Evolutionary conservation across 2,797 vertebrate species (phyloP).

Genomic region (Typhlichthys eigenmanni): DNA sequence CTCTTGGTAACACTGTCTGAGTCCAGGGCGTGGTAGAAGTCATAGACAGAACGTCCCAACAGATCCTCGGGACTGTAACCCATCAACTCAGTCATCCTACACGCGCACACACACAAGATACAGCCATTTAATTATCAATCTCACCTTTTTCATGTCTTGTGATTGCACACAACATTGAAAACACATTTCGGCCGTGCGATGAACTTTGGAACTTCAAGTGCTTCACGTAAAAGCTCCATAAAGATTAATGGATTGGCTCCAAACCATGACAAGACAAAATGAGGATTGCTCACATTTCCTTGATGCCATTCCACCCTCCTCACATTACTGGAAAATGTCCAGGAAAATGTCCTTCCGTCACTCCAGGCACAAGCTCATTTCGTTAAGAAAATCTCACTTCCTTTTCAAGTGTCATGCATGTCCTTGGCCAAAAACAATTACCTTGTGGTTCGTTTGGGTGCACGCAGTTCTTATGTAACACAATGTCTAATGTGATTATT

Average conservation of each 20-base stretch:
- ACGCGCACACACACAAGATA: conserved; percentile 24
- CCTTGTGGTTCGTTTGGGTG: neutral
- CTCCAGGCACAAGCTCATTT: conserved; percentile 36
- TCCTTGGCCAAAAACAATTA: conserved; percentile 1
- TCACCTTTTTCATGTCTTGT: neutral
- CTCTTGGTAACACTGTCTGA: conserved; percentile 92
- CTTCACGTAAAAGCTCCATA: conserved; percentile 29
- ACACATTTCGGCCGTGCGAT: neutral
- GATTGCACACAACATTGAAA: neutral
- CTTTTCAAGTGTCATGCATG: conserved; percentile 5
- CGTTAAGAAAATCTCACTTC: conserved; percentile 33
- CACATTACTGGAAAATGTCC: neutral
- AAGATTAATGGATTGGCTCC: conserved; percentile 13
- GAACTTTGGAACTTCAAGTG: conserved; percentile 31
- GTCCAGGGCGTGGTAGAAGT: conserved; percentile 95
- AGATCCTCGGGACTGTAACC: conserved; percentile 94
- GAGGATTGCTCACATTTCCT: conserved; percentile 27
- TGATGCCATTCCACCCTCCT: neutral
- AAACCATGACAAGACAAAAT: conserved; percentile 18
- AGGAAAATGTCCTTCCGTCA: conserved; percentile 32
- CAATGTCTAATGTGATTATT: neutral
- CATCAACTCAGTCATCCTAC: conserved; percentile 90
- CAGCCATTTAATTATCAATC: neutral
- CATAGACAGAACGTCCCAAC: conserved; percentile 91
- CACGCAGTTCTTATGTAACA: neutral